phyloP scores from a whole-genome alignment of 2,113 vertebrate species.

The Nanorana parkeri region DNA sequence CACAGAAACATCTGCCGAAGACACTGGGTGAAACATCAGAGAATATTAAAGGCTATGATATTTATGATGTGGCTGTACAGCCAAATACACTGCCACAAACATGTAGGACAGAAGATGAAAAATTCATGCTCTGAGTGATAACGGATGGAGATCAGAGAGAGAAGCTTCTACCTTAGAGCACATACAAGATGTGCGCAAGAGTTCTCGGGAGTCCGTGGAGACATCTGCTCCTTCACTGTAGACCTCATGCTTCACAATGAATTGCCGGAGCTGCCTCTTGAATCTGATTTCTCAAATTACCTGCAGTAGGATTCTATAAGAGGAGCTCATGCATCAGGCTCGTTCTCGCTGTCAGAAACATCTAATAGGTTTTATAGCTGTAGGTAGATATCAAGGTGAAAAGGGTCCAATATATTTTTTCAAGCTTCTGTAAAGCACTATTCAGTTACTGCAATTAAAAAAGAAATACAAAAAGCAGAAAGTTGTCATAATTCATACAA shows the following conservation, averaged over 20 bases:
- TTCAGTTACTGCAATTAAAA: not conserved
- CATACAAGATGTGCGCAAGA: constrained; percentile 22
- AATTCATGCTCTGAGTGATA: constrained; percentile 24
- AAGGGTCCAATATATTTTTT: not conserved
- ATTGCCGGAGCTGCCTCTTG: constrained; percentile 26
- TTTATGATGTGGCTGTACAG: not conserved
- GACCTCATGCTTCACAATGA: constrained; percentile 30
- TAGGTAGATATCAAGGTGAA: constrained; percentile 14
- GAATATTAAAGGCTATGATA: constrained; percentile 11
- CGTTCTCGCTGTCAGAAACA: constrained; percentile 7
- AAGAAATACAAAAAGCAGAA: not conserved
- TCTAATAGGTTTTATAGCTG: constrained; percentile 6
- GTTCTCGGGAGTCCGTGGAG: constrained; percentile 23
- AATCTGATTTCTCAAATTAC: constrained; percentile 44
- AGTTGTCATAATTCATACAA: too few species aligned
- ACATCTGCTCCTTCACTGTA: constrained; percentile 13
- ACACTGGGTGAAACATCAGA: not conserved
- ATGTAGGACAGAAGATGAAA: constrained; percentile 34
- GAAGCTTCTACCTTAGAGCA: constrained; percentile 30
- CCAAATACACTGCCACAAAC: constrained; percentile 17
- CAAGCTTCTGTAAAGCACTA: not conserved
- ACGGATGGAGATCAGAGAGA: constrained; percentile 49
- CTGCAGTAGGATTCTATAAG: constrained; percentile 25
- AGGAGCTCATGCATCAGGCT: constrained; percentile 19
- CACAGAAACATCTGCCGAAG: not conserved